phyloP scores from a whole-genome alignment of 2,888 invertebrate genomes.

The Limenitis camilla region DNA sequence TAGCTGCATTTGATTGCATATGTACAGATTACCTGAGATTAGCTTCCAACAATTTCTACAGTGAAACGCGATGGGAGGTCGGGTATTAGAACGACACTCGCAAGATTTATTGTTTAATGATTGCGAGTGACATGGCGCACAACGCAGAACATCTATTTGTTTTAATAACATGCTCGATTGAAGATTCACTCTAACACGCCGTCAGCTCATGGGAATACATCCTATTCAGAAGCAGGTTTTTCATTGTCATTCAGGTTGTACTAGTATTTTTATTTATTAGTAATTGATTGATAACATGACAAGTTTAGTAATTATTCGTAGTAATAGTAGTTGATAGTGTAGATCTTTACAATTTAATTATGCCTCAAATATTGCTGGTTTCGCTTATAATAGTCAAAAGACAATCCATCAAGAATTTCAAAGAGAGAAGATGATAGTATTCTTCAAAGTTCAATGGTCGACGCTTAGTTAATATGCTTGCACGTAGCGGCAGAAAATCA shows the following conservation, averaged over 20 bases:
- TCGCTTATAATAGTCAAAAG: background rate
- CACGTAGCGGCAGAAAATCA: constrained; percentile 58
- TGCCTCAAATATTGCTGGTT: background rate
- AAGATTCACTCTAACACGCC: constrained; percentile 31
- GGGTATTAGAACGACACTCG: constrained; percentile 25
- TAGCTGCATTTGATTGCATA: constrained; percentile 4
- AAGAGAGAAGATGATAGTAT: constrained; percentile 16
- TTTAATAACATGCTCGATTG: constrained; percentile 48
- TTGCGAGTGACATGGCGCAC: constrained; percentile 41
- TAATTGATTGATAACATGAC: too few relatives aligned
- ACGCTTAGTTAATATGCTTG: constrained; percentile 52
- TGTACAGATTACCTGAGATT: constrained; percentile 9
- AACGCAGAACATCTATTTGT: constrained; percentile 49
- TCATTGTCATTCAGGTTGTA: too few relatives aligned
- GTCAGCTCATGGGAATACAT: constrained; percentile 16
- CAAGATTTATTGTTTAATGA: constrained; percentile 58
- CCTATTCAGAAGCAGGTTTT: constrained; percentile 10
- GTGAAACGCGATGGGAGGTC: constrained; percentile 28
- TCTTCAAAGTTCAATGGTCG: constrained; percentile 46
- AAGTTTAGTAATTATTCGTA: too few relatives aligned
- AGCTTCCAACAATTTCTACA: constrained; percentile 18
- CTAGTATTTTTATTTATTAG: too few relatives aligned
- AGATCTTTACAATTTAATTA: background rate
- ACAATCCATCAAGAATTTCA: constrained; percentile 7
- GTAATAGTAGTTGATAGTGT: too few relatives aligned